Base-by-base conservation (phyloP, 2,888 invertebrate genomes). In the Tricholauxania praeusta region DNA sequence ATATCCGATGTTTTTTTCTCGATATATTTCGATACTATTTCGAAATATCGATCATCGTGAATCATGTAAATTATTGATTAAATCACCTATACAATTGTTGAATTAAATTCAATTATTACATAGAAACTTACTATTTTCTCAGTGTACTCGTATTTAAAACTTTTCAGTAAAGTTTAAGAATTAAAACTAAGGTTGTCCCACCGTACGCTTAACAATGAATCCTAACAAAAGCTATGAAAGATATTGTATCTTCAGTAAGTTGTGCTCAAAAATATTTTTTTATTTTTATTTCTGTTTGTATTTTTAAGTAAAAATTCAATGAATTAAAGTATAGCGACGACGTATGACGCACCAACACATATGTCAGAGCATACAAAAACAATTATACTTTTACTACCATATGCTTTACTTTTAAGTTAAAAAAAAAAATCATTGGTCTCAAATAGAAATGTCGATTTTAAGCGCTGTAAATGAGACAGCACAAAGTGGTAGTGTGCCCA, bases 241-340 rank as follows among this genome's bases (percentile, higher is more conserved):
- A 63, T 19, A 19, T 63, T 49, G 48, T 57, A 52, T 52, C 53
- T 66, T 51, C 12, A 8, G 53, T 15, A 19, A n/a, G 22, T 12
- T 19, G 49, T n/a, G 49, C 49, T 68, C 51, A 51, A 59, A 68
- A 57, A 59, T n/a, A n/a, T n/a, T 17, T 51, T 65, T 65, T 19
- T 28, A 8, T 22, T 52, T 65, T 52, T 52, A 28, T 59, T 68
- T 68, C 19, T 12, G n/a, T 47, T 65, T 66, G 12, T 53, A 19
- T 49, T 22, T 68, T 68, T 48, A 57, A 68, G 59, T 68, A 68
- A 68, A 49, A 59, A 68, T 17, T 57, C 12, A 57, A 57, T 66
- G 39, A 66, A 66, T 66, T 17, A 53, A 22, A 15, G 19, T 28
- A 64, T 19, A 28, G 53, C 52, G 39, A n/a, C n/a, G 47, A 15